Conservation (phyloP, 2,113 vertebrate species). For the Petromus typicus region DNA sequence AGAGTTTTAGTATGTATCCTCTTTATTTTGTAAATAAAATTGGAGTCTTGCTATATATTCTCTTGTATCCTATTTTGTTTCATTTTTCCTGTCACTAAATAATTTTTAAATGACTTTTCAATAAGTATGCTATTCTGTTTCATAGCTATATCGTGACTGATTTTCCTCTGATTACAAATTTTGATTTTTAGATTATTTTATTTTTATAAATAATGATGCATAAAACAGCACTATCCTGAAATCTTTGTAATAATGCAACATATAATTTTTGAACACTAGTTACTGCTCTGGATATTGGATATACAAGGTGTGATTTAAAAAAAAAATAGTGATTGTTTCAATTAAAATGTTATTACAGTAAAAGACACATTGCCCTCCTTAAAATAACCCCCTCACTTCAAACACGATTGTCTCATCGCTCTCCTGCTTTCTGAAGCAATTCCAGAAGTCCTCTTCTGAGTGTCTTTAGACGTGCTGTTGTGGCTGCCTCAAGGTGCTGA, state of each 20-base stretch:
- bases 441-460: not conserved
- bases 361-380: not conserved
- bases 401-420: not conserved
- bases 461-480: not conserved
- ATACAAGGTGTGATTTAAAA: not conserved
- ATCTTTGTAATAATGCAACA: slow-evolving; percentile 49
- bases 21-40: slow-evolving; percentile 50
- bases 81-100: slow-evolving; percentile 32
- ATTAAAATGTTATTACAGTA: not conserved
- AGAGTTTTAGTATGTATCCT: not conserved
- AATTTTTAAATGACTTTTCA: slow-evolving; percentile 24
- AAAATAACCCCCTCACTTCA: not conserved
- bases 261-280: not conserved
- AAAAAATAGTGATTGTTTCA: not conserved
- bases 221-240: not conserved
- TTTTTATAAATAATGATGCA: slow-evolving; percentile 36
- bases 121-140: not conserved
- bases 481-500: not conserved
- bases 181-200: slow-evolving; percentile 42
- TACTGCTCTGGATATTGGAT: not conserved
- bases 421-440: not conserved
- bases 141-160: not conserved
- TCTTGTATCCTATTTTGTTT: slow-evolving; percentile 14
- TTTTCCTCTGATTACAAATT: slow-evolving; percentile 33
- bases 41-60: not conserved